phyloP scores from a whole-genome alignment of 2,113 vertebrate genomes.

The Macroglossus sobrinus region DNA sequence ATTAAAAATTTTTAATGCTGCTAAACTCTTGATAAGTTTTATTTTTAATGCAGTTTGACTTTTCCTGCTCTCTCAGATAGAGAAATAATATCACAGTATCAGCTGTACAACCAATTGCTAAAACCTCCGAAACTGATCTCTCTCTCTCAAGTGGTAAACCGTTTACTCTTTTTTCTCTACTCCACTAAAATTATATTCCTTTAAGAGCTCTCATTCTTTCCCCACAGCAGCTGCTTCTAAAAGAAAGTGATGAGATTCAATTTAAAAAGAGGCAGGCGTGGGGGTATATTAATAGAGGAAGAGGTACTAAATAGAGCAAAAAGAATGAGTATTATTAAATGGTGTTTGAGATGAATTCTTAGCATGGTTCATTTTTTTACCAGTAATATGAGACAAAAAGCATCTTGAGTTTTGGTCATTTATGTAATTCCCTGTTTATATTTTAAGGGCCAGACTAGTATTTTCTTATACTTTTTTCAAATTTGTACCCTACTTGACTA shows the following conservation, averaged over 20 bases:
- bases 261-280: background rate
- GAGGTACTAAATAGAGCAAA: conserved; percentile 28
- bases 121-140: conserved; percentile 36
- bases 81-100: conserved; percentile 60
- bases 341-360: conserved; percentile 17
- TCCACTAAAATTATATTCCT: conserved; percentile 23
- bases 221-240: background rate
- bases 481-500: background rate
- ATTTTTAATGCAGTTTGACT: conserved; percentile 51
- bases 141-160: conserved; percentile 34
- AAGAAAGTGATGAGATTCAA: conserved; percentile 53
- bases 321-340: conserved; percentile 44
- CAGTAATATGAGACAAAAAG: conserved; percentile 40
- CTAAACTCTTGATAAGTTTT: conserved; percentile 33
- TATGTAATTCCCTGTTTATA: background rate
- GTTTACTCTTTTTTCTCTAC: conserved; percentile 5
- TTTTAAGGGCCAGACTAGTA: background rate
- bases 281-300: background rate
- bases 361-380: background rate
- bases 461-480: background rate
- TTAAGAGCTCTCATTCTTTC: conserved; percentile 10
- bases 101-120: background rate
- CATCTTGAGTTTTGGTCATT: conserved; percentile 37
- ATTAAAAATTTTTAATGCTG: conserved; percentile 29
- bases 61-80: conserved; percentile 46